Evolutionary conservation across 1,140 invertebrate genomes (phyloP).

Genomic region (Bombus superbus): DNA sequence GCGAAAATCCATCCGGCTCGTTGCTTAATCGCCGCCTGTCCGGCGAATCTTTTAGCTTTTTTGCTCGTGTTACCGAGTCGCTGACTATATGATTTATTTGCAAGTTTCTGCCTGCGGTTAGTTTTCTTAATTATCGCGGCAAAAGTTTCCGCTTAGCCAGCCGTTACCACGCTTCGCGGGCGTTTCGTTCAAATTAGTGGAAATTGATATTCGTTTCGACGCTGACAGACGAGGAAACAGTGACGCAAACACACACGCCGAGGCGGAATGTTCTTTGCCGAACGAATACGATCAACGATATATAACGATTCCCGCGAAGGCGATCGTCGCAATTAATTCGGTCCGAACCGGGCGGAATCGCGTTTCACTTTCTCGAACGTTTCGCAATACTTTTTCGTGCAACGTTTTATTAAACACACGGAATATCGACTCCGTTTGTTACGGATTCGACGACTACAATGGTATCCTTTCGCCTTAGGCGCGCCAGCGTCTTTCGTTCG

Average conservation of each 20-base stretch:
- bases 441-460: too few relatives aligned
- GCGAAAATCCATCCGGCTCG: background rate
- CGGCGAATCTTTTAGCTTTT: background rate
- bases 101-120: background rate
- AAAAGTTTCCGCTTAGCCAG: slow-evolving; percentile 28
- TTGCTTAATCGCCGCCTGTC: background rate
- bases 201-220: slow-evolving; percentile 29
- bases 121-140: slow-evolving; percentile 22
- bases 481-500: too few relatives aligned
- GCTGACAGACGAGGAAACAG: slow-evolving; percentile 25
- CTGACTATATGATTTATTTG: background rate
- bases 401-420: background rate
- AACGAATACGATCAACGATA: slow-evolving; percentile 22
- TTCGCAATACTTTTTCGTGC: background rate
- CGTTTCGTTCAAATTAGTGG: slow-evolving; percentile 13
- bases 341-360: background rate
- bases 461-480: too few relatives aligned
- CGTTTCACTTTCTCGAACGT: slow-evolving; percentile 28
- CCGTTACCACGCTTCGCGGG: slow-evolving; percentile 13
- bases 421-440: background rate
- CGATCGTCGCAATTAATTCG: slow-evolving; percentile 22
- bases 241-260: slow-evolving; percentile 12
- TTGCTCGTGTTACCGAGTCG: background rate
- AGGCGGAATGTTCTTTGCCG: slow-evolving; percentile 4
- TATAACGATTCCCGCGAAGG: slow-evolving; percentile 24